These are phyloP conservation scores for Myiozetetes cayanensis DNA, from an alignment of 2,113 vertebrate genomes.

Conservation along the genomic window DNA sequence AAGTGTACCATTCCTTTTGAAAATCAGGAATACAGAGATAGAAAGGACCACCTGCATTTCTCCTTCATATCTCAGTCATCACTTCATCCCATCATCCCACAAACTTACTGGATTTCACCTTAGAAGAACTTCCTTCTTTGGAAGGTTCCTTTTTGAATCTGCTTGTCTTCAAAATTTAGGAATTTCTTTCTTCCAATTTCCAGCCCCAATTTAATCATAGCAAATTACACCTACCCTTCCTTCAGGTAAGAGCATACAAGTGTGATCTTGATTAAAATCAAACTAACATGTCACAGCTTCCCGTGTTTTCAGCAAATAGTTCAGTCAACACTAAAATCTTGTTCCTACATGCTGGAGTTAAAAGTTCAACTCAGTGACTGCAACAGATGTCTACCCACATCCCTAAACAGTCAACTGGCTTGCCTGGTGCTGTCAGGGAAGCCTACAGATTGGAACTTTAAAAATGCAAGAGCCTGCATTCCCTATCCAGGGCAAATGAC, in stretches of 20 bases:
- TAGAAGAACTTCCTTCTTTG: background rate
- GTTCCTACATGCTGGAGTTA: slow-evolving; percentile 7
- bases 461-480: background rate
- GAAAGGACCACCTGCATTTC: background rate
- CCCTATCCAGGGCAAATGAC: background rate
- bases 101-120: background rate
- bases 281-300: background rate
- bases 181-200: background rate
- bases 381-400: background rate
- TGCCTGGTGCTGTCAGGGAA: background rate
- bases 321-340: slow-evolving; percentile 6
- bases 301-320: background rate
- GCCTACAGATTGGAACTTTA: background rate
- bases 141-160: background rate
- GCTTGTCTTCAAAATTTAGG: background rate
- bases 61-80: background rate
- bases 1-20: background rate
- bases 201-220: background rate
- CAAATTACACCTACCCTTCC: background rate
- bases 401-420: background rate
- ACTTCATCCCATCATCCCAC: background rate
- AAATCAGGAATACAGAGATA: background rate
- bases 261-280: background rate
- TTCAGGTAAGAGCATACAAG: background rate
- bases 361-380: background rate